Evolutionary conservation across 2,888 invertebrate species (phyloP), one percentile per base, ranked within the genome.

Genomic region (Andrena marginata): DNA sequence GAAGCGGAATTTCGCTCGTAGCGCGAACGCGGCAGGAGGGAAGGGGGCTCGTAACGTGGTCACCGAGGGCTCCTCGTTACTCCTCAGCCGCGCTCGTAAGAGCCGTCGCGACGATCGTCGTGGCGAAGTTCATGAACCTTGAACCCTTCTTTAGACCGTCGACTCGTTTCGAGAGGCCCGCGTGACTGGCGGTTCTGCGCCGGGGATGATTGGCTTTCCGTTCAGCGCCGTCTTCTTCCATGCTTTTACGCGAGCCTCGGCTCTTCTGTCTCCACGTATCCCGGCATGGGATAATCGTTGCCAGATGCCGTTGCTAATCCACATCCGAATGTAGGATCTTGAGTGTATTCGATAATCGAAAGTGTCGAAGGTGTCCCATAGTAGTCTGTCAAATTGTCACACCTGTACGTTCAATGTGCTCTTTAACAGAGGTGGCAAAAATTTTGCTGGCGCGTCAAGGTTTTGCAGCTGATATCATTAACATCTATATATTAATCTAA

Each of bases 91-190:
- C 63, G 71, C 69, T 76, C 76, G 74, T 86, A 88, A 86, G 87
- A 89, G 85, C 86, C 90, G 91, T 90, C 89, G 90, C 88, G 90
- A 90, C 90, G 87, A 85, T 87, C 90, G 92, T 89, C 91, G 91
- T 92, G 90, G 90, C 92, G 42, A 92, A 92, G 92, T 92, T 92
- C 92, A 89, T 88, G 92, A 92, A 92, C 92, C 92, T 92, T 92
- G 92, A 92, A 92, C 92, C 91, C 90, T 86, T 83, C 90, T 82
- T 91, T 91, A 72, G 79, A 76, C 84, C 85, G 85, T 84, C 89
- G 87, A 90, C 87, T 90, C 89, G 88, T 90, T 91, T 89, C 88
- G 89, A 88, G 90, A 88, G 88, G 87, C 75, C 84, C 86, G 84
- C 89, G 87, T 85, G 87, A 87, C 85, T 84, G 84, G 76, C 85